These are phyloP conservation scores for Gobionotothen gibberifrons DNA, from an alignment of 2,797 vertebrate genomes.

Conservation along the genomic window DNA sequence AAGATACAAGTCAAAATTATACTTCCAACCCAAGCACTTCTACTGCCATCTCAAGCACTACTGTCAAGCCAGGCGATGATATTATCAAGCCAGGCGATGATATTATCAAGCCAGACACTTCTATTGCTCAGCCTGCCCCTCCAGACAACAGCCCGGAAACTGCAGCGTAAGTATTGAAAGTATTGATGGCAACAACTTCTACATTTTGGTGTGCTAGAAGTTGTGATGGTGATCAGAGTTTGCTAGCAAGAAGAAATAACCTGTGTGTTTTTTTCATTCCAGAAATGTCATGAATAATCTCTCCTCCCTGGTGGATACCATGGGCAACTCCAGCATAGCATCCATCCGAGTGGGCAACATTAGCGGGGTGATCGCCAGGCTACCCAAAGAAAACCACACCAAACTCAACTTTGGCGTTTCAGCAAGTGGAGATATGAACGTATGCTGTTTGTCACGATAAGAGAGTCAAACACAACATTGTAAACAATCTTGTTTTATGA, in stretches of 20 bases:
- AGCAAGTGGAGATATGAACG: background rate
- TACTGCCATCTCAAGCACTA: too few species aligned
- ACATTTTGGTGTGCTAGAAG: background rate
- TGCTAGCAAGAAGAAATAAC: background rate
- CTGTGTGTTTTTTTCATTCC: conserved; percentile 16
- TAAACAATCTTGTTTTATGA: background rate
- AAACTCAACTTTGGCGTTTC: conserved; percentile 11
- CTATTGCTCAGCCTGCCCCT: rapidly evolving
- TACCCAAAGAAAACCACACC: background rate
- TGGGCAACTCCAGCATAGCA: conserved; percentile 13
- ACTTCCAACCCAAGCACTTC: too few species aligned
- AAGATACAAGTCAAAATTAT: too few species aligned
- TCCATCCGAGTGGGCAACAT: conserved; percentile 4
- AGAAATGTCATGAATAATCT: conserved; percentile 37
- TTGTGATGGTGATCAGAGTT: background rate
- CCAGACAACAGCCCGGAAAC: rapidly evolving
- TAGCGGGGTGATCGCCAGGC: conserved; percentile 44
- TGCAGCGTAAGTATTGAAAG: conserved; percentile 31
- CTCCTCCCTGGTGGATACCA: rapidly evolving
- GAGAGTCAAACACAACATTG: background rate
- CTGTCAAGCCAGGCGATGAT: too few species aligned
- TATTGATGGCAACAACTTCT: background rate
- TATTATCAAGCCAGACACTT: background rate
- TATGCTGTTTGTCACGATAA: conserved; percentile 20
- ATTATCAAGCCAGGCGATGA: too few species aligned